Conservation (phyloP, 2,797 vertebrate species). For the Sebastiscus tertius region DNA sequence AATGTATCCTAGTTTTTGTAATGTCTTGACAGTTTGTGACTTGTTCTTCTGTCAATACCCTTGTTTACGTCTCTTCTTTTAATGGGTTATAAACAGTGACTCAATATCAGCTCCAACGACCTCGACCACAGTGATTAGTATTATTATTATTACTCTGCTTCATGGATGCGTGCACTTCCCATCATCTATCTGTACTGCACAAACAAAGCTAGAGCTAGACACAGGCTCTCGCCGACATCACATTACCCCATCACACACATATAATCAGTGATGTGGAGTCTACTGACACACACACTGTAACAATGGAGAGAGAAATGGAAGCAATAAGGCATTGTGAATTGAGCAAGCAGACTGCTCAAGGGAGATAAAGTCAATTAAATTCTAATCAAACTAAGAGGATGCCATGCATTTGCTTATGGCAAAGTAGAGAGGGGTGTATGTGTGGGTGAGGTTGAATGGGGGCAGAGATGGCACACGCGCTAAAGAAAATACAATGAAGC, state of each 20-base stretch:
- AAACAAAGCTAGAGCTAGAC: constrained; percentile 4
- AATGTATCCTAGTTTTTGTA: neutral
- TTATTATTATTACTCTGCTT: constrained; percentile 8
- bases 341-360: constrained; percentile 39
- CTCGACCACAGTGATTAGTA: neutral
- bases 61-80: constrained; percentile 33
- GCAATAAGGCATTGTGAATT: constrained; percentile 22
- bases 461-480: neutral
- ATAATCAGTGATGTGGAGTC: constrained; percentile 15
- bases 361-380: constrained; percentile 61
- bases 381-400: constrained; percentile 47
- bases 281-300: constrained; percentile 16
- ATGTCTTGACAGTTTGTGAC: neutral
- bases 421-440: neutral
- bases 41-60: neutral
- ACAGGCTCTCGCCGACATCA: constrained; percentile 7
- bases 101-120: neutral
- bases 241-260: constrained; percentile 33
- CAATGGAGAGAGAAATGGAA: constrained; percentile 17
- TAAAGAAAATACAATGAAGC: constrained; percentile 1
- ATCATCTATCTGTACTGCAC: neutral
- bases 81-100: constrained; percentile 22
- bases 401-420: constrained; percentile 20
- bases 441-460: constrained; percentile 4
- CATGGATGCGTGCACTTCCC: neutral